A percentile compares a stretch with the other conserved stretches of the same genome.
Conservation (phyloP, 2,113 vertebrate genomes). For the human (Homo sapiens) region GRCh38 chr7:17437001-17437500, state of each 20-base stretch:
- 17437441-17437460: background rate
- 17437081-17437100: background rate
- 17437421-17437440: background rate
- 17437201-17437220: background rate
- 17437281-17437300: constrained; percentile 22
- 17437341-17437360: background rate
- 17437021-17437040: background rate
- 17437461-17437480: background rate
- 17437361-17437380: background rate
- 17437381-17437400: background rate
- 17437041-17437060: background rate
- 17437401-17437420: background rate
- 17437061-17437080: background rate
- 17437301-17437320: background rate
- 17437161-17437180: constrained; percentile 11
- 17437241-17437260: background rate
- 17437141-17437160: background rate
- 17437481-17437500: background rate
- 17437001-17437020: constrained; percentile 1
- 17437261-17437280: background rate
- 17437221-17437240: background rate
- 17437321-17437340: background rate
- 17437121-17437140: background rate
- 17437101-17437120: background rate
- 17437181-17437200: background rate